phyloP scores from a whole-genome alignment of 2,797 vertebrate genomes.

The Anisognathus igniventris region DNA sequence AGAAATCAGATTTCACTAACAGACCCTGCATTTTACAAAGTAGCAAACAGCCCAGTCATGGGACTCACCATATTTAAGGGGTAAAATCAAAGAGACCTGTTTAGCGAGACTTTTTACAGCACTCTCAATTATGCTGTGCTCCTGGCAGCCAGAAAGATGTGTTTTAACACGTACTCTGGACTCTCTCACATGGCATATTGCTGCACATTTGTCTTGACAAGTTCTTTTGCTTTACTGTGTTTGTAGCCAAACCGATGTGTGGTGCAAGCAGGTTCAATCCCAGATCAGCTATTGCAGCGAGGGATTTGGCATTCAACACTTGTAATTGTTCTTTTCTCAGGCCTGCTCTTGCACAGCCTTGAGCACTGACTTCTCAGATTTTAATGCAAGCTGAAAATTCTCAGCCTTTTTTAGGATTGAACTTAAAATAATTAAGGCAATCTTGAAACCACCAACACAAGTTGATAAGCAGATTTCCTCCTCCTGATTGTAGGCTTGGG shows the following conservation, averaged over 20 bases:
- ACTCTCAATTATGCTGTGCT: neutral
- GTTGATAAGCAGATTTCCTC: neutral
- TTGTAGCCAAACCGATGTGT: neutral
- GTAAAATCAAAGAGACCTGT: constrained; percentile 11
- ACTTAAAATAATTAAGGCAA: neutral
- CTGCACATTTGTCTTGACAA: constrained; percentile 23
- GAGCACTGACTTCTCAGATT: neutral
- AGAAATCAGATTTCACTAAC: neutral
- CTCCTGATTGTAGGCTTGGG: neutral
- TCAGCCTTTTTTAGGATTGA: neutral
- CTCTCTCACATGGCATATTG: neutral
- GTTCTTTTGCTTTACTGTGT: neutral
- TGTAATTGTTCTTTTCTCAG: neutral
- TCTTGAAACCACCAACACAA: neutral
- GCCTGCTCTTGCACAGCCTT: neutral
- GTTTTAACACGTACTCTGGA: constrained; percentile 35
- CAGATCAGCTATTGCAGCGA: neutral
- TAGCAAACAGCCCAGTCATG: neutral
- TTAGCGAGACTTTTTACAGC: neutral
- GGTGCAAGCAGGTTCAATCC: neutral
- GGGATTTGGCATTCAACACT: neutral
- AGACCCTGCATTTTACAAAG: neutral
- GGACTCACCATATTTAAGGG: neutral
- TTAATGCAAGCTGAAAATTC: neutral
- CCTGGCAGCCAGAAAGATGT: constrained; percentile 7